Percentiles rank a stretch among this genome's conserved stretches.
Conservation (phyloP, 23 tunicate genomes). For the Pegea sp. region DNA sequence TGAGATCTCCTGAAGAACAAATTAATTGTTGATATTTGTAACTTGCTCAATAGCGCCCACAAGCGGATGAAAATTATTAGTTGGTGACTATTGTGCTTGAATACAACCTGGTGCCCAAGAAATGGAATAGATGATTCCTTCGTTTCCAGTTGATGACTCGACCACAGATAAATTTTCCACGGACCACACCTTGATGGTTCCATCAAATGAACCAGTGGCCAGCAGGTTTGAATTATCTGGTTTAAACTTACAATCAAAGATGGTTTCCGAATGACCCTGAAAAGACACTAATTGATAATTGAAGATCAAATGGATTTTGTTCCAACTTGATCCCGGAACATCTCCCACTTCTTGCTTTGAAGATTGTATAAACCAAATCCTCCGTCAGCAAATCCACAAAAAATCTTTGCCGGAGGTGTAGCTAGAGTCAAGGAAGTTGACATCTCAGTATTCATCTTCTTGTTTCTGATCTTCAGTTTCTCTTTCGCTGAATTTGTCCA, state of each 20-base stretch:
- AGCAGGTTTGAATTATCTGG: slow-evolving; percentile 46
- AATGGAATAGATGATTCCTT: slow-evolving; percentile 76
- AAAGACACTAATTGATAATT: neutral
- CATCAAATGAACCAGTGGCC: slow-evolving; percentile 89
- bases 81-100: neutral
- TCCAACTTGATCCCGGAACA: slow-evolving; percentile 48
- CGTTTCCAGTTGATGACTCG: slow-evolving; percentile 38
- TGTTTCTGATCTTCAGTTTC: no score
- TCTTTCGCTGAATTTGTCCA: no score
- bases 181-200: slow-evolving; percentile 75
- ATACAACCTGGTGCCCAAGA: slow-evolving; percentile 73
- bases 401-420: slow-evolving; percentile 57
- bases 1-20: slow-evolving; percentile 33
- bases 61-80: neutral
- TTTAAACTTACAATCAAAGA: slow-evolving; percentile 84
- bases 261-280: slow-evolving; percentile 84
- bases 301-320: neutral
- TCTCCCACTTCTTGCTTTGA: slow-evolving; percentile 49
- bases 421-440: no score
- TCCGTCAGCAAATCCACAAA: slow-evolving; percentile 75
- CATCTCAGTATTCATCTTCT: no score
- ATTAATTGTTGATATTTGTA: neutral
- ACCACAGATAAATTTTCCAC: slow-evolving; percentile 10
- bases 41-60: neutral
- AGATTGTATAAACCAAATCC: slow-evolving; percentile 74